Percentiles rank a stretch among this genome's conserved stretches.
These are phyloP conservation scores for Margarornis squamiger DNA, from an alignment of 2,797 vertebrate species.

Conservation along the genomic window DNA sequence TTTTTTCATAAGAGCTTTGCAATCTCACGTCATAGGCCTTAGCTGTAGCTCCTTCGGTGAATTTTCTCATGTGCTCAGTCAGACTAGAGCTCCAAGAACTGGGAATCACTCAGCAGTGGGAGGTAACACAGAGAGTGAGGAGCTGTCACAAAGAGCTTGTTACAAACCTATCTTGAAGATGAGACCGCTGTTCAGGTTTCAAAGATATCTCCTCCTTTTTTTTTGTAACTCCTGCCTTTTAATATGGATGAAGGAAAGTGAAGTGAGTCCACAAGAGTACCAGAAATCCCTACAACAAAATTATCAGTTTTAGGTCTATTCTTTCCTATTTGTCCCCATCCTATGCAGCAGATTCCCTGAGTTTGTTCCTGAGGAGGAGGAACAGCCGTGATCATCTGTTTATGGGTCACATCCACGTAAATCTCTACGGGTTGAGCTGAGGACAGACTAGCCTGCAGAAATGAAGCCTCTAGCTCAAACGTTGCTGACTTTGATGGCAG, in stretches of 20 bases:
- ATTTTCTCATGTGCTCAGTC: neutral
- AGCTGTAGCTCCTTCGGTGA: neutral
- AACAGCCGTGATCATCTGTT: neutral
- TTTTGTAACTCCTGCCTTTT: neutral
- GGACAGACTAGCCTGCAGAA: conserved; percentile 33
- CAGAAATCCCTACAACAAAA: neutral
- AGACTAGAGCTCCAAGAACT: neutral
- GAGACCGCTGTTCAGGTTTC: neutral
- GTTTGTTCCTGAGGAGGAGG: neutral
- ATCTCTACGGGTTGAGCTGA: conserved; percentile 14
- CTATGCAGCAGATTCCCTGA: neutral
- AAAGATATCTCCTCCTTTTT: neutral
- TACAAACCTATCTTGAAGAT: neutral
- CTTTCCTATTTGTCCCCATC: neutral
- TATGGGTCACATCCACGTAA: neutral
- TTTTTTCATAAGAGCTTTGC: neutral
- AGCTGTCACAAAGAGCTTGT: neutral
- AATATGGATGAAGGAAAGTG: neutral
- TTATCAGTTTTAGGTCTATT: neutral
- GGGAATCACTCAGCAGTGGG: neutral
- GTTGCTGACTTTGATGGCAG: conserved; percentile 52
- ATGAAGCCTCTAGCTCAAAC: conserved; percentile 49
- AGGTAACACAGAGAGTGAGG: neutral
- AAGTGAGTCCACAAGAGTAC: neutral
- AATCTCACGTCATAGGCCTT: neutral